Percentiles rank a stretch among this genome's conserved stretches.
Evolutionary conservation across 1,140 invertebrate genomes (phyloP).

Genomic region (Drosophila saltans): DNA sequence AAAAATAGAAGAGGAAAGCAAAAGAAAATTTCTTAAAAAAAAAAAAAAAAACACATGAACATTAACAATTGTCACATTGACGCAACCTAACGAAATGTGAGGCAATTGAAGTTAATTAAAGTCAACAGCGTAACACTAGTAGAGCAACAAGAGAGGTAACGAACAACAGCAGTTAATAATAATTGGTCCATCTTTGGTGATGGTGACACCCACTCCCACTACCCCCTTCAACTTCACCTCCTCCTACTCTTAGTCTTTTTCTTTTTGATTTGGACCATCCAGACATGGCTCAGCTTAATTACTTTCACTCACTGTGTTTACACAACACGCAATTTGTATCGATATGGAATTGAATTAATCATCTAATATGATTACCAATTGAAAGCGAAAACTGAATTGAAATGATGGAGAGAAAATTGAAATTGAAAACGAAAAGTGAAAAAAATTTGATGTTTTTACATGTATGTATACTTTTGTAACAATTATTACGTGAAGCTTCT

Average conservation of each 20-base stretch:
- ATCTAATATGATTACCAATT: slow-evolving; percentile 42
- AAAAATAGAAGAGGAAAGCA: slow-evolving; percentile 30
- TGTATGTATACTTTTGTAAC: slow-evolving; percentile 29
- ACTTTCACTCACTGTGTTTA: slow-evolving; percentile 63
- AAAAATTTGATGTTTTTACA: no score
- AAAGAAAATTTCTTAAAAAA: slow-evolving; percentile 27
- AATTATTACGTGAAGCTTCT: slow-evolving; percentile 52
- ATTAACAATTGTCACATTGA: slow-evolving; percentile 75
- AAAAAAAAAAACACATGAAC: slow-evolving; percentile 41
- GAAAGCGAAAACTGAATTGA: slow-evolving; percentile 53
- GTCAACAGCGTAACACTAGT: slow-evolving; percentile 49
- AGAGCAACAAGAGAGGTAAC: background rate
- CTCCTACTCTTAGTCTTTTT: background rate
- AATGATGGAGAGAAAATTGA: slow-evolving; percentile 1
- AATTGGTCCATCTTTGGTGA: slow-evolving; percentile 49
- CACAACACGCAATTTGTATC: slow-evolving; percentile 63
- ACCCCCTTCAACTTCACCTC: background rate
- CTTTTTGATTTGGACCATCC: background rate
- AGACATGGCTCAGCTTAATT: slow-evolving; percentile 52
- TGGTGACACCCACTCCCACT: slow-evolving; percentile 46
- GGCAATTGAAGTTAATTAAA: slow-evolving; percentile 79
- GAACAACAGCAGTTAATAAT: slow-evolving; percentile 44
- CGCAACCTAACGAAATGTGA: slow-evolving; percentile 46
- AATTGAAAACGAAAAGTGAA: slow-evolving; percentile 10
- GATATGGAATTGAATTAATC: slow-evolving; percentile 52